Conservation (phyloP, 2,888 invertebrate genomes). For the Sarcophaga rosellei region DNA sequence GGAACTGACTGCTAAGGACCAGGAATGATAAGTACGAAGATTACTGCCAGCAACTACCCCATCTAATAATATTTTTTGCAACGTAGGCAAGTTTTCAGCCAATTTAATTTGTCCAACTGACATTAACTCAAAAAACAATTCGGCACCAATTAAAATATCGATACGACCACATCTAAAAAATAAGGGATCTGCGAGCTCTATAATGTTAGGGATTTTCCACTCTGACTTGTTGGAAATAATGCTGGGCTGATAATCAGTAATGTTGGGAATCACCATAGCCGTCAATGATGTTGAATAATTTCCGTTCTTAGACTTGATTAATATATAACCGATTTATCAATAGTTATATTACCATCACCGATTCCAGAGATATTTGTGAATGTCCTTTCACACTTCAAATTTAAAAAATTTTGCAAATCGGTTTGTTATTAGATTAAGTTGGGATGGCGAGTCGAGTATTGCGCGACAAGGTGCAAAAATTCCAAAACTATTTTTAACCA, state of each 20-base stretch:
- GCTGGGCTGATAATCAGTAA: constrained; percentile 49
- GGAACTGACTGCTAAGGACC: background rate
- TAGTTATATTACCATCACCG: constrained; percentile 23
- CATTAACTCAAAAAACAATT: constrained; percentile 57
- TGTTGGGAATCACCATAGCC: constrained; percentile 47
- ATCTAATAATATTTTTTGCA: background rate
- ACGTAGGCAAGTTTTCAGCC: constrained; percentile 36
- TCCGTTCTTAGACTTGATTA: constrained; percentile 8
- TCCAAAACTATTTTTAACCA: background rate
- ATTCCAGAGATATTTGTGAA: constrained; percentile 43
- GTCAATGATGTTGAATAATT: constrained; percentile 34
- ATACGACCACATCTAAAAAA: constrained; percentile 44
- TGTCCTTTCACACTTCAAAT: no score
- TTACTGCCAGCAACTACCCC: background rate
- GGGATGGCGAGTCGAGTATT: background rate
- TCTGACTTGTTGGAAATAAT: constrained; percentile 37
- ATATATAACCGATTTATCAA: constrained; percentile 30
- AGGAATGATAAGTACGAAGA: background rate
- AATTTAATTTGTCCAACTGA: background rate
- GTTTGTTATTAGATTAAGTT: no score
- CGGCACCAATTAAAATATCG: constrained; percentile 49
- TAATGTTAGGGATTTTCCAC: constrained; percentile 59
- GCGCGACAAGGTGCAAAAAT: background rate
- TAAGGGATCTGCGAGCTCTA: constrained; percentile 48
- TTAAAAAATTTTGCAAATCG: no score